Conservation (phyloP, 2,888 invertebrate genomes). For the Steinernema carpocapsae region DNA sequence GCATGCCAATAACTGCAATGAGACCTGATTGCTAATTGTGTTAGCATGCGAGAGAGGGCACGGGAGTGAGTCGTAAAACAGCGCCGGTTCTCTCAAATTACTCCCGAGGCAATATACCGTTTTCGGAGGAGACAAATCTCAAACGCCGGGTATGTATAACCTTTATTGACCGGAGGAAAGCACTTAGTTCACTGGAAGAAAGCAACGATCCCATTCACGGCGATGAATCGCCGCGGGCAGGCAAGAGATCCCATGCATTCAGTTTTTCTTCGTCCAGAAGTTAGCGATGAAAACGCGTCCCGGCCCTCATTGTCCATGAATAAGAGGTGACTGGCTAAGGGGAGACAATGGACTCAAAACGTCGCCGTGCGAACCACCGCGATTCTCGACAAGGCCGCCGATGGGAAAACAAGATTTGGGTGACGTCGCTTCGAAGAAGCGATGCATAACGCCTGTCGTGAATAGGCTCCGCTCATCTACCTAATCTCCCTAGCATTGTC, state of each 20-base stretch:
- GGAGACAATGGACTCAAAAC: conserved; percentile 35
- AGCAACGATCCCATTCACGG: neutral
- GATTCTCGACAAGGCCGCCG: conserved; percentile 25
- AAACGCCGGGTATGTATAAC: no score
- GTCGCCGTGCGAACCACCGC: conserved; percentile 30
- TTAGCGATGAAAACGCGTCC: conserved; percentile 18
- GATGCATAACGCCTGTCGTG: conserved; percentile 24
- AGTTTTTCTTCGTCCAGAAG: neutral
- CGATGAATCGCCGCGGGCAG: conserved; percentile 12
- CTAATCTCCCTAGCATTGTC: neutral
- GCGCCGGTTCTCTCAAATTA: conserved; percentile 19
- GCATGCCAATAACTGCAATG: conserved; percentile 34
- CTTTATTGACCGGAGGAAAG: neutral
- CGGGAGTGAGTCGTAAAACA: conserved; percentile 32
- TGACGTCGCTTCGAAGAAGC: conserved; percentile 19
- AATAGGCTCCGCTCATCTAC: conserved; percentile 10
- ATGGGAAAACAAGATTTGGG: conserved; percentile 33
- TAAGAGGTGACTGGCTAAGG: conserved; percentile 27
- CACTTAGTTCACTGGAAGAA: no score
- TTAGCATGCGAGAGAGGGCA: conserved; percentile 34
- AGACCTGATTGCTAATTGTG: conserved; percentile 34
- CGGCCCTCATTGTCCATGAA: conserved; percentile 31
- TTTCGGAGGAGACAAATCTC: neutral
- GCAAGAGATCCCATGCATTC: conserved; percentile 26
- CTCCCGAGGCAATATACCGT: conserved; percentile 34